Evolutionary conservation across 2,113 vertebrate species (phyloP).

Genomic region (Scytalopus superciliaris): DNA sequence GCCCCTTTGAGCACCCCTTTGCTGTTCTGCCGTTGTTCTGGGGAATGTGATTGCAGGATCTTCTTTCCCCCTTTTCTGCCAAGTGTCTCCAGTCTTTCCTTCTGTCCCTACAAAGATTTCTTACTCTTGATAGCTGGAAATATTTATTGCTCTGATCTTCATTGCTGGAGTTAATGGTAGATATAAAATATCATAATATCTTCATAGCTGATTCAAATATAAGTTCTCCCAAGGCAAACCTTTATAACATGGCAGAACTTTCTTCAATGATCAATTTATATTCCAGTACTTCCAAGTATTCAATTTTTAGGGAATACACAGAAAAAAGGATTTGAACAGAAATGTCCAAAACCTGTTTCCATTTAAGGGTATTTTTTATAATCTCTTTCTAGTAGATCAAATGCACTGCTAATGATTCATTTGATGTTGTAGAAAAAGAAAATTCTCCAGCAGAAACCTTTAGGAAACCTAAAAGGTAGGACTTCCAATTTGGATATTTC

Average conservation of each 20-base stretch:
- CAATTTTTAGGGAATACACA: background rate
- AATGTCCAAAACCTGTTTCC: background rate
- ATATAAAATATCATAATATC: background rate
- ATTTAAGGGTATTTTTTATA: background rate
- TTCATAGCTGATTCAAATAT: background rate
- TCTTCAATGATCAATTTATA: background rate
- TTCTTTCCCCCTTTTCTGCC: background rate
- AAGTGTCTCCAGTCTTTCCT: background rate
- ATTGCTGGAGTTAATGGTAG: background rate
- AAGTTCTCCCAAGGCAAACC: background rate
- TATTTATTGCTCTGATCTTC: background rate
- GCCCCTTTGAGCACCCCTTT: accelerated
- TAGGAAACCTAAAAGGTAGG: background rate
- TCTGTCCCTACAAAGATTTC: background rate
- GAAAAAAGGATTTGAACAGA: background rate
- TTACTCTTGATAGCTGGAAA: background rate
- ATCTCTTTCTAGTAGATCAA: background rate
- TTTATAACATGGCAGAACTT: background rate
- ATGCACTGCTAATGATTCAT: background rate
- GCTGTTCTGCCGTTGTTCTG: background rate
- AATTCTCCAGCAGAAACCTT: background rate
- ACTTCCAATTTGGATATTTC: background rate
- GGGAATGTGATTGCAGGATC: background rate
- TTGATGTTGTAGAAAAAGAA: background rate
- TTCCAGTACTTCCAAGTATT: background rate